phyloP scores from a whole-genome alignment of 2,888 invertebrate genomes.

The Dolomedes plantarius region DNA sequence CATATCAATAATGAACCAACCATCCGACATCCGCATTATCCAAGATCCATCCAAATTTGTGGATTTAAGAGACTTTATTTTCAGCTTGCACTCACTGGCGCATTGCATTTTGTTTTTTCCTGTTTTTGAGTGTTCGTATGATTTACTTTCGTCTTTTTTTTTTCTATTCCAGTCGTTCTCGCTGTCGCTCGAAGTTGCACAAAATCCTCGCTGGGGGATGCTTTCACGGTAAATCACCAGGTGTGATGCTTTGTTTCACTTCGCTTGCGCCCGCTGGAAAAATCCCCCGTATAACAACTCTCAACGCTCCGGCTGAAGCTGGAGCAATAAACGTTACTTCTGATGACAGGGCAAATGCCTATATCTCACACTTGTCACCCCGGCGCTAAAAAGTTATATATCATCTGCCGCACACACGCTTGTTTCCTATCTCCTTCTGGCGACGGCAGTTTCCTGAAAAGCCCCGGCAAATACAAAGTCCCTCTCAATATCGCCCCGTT shows the following conservation, averaged over 20 bases:
- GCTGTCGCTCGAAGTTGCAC: too few species aligned
- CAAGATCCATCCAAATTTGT: too few species aligned
- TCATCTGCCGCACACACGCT: background rate
- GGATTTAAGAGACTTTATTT: too few species aligned
- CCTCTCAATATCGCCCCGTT: background rate
- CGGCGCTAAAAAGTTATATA: background rate
- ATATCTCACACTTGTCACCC: background rate
- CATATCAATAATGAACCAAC: too few species aligned
- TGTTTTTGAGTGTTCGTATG: too few species aligned
- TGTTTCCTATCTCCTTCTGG: background rate
- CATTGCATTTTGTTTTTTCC: too few species aligned
- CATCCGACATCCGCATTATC: too few species aligned
- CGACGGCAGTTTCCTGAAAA: background rate
- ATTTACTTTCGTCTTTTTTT: too few species aligned
- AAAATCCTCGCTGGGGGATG: too few species aligned
- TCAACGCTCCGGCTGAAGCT: background rate
- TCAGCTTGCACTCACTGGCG: too few species aligned
- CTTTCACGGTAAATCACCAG: background rate
- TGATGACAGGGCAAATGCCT: background rate
- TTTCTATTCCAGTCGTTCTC: too few species aligned
- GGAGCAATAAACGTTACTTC: conserved; percentile 1
- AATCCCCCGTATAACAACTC: background rate
- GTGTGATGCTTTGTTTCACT: background rate
- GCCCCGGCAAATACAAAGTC: background rate
- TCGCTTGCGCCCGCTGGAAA: background rate